A percentile compares a stretch with the other conserved stretches of the same genome.
Evolutionary conservation across 2,888 invertebrate species (phyloP).

Genomic region (Ophion ellenae): DNA sequence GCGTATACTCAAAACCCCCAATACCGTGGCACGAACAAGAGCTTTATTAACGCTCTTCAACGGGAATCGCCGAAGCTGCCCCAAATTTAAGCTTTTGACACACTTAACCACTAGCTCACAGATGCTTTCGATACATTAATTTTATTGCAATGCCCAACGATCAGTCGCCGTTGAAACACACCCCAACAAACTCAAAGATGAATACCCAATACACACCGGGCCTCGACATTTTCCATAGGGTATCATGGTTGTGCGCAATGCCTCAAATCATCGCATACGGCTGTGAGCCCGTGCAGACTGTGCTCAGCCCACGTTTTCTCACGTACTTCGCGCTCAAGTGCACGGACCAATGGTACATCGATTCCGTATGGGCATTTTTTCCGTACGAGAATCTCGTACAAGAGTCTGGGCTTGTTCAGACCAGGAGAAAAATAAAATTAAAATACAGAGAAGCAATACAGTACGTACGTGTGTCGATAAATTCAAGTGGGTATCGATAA

Average conservation of each 20-base stretch:
- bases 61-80: not conserved
- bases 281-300: not conserved
- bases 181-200: not conserved
- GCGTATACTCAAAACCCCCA: not conserved
- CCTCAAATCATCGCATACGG: not conserved
- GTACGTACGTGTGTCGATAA: not conserved
- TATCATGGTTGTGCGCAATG: not conserved
- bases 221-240: not conserved
- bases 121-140: not conserved
- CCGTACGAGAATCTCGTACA: not conserved
- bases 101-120: not conserved
- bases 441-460: not conserved
- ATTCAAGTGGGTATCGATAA: conserved; percentile 36
- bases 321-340: conserved; percentile 30
- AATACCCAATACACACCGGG: not conserved
- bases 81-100: conserved; percentile 5
- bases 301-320: conserved; percentile 22
- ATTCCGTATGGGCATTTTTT: conserved; percentile 32
- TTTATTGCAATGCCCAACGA: not conserved
- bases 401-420: conserved; percentile 2
- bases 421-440: not conserved
- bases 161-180: not conserved
- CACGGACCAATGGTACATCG: conserved; percentile 37
- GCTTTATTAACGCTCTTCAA: not conserved
- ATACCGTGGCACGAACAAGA: not conserved